Conservation (phyloP, 1,140 invertebrate species). For the Hyposmocoma kahamanoa region DNA sequence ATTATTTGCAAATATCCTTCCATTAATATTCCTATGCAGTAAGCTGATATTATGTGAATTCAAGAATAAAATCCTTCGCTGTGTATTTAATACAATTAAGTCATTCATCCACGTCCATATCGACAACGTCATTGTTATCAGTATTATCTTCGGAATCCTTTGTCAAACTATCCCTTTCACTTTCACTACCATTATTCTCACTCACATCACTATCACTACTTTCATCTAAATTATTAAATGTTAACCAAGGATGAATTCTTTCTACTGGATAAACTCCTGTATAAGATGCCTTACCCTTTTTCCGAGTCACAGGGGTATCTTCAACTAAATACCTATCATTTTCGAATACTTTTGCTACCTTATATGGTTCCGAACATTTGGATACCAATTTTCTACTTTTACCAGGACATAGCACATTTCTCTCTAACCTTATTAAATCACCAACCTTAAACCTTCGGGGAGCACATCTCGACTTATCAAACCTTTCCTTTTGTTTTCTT, state of each 20-base stretch:
- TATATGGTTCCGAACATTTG: constrained; percentile 3
- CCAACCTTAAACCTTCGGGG: not conserved
- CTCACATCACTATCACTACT: not conserved
- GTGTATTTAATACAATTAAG: no score
- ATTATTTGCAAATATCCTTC: no score
- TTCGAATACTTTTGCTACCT: not conserved
- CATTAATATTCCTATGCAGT: no score
- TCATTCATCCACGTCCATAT: no score
- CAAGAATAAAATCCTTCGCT: no score
- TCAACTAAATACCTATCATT: constrained; percentile 1
- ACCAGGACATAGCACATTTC: not conserved
- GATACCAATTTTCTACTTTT: constrained; percentile 1
- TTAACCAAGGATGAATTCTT: not conserved
- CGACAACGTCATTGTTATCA: no score
- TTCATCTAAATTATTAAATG: not conserved
- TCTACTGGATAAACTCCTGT: not conserved
- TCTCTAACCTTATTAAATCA: not conserved
- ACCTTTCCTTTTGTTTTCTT: not conserved
- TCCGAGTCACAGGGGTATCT: not conserved
- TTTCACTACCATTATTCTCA: not conserved
- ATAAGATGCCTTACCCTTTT: not conserved
- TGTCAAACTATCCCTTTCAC: no score
- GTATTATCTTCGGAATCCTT: no score
- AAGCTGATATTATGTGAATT: no score
- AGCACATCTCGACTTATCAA: not conserved